Evolutionary conservation across 2,113 vertebrate genomes (phyloP).

Genomic region (Micronycteris hirsuta): DNA sequence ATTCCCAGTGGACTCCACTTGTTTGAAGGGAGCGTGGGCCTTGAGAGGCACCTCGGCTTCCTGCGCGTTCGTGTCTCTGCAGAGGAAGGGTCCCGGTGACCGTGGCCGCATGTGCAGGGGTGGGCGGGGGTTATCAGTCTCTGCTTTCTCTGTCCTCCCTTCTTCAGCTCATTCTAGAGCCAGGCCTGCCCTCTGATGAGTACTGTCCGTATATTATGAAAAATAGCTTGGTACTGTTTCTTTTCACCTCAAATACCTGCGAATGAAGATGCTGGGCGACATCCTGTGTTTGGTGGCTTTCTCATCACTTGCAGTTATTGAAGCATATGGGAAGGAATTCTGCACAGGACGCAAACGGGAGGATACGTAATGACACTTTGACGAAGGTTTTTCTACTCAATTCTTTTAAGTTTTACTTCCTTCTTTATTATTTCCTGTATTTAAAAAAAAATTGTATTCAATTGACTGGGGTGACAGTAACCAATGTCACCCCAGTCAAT

Average conservation of each 20-base stretch:
- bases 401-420: neutral
- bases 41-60: neutral
- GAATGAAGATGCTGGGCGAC: neutral
- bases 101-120: neutral
- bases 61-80: neutral
- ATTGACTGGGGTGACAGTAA: neutral
- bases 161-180: neutral
- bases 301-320: neutral
- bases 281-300: neutral
- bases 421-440: neutral
- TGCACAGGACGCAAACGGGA: neutral
- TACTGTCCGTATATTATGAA: accelerated
- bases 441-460: neutral
- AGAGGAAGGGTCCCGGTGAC: too few relatives aligned
- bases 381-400: neutral
- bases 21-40: neutral
- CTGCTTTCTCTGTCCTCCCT: neutral
- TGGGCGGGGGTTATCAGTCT: too few relatives aligned
- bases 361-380: neutral
- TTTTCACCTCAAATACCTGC: neutral
- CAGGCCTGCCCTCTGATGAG: neutral
- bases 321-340: neutral
- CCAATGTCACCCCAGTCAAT: neutral
- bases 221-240: neutral
- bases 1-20: neutral